Base-by-base conservation (phyloP, 1,140 invertebrate genomes). In the Galleria mellonella region DNA sequence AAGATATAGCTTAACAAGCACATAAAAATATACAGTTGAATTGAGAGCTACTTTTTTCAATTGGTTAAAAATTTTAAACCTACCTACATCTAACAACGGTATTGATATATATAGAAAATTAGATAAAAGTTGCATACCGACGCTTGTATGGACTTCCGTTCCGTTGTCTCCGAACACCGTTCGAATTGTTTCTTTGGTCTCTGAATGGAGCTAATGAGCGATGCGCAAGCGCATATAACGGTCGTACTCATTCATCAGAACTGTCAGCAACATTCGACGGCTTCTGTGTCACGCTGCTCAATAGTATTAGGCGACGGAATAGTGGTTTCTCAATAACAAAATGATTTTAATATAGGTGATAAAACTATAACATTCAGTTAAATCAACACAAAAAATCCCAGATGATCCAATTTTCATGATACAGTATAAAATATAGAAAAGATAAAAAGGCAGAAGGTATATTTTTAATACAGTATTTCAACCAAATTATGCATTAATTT, bases 211-310 rank as follows among this genome's bases (percentile, higher is more conserved):
- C 68, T 79, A 79, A 75, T 79, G 75, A 70, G 32, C 17, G 46
- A 23, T 23, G 17, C 76, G 66, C 72, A 31, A 43, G 64, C 65
- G 70, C 64, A 71, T 50, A 47, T 79, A 83, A 79, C 75, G 73
- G 74, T 71, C 50, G 64, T 51, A 61, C 64, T 79, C 77, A 84
- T 84, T 78, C 75, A 82, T 81, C 81, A 81, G 66, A 67, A 65
- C 67, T 79, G 76, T 81, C 81, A 78, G 64, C 72, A 77, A 73
- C 81, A 82, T 79, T 84, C 82, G 81, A 76, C 75, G 55, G 66
- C 72, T 77, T 64, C 65, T 69, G 67, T 69, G 69, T 61, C 60
- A 77, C 62, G 74, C 73, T 45, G 23, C 11, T 9, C 11, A 2
- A 32, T 8, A 30, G 28, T 9, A 28, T 40, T 11, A 10, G 27